Base-by-base conservation (phyloP, 2,797 vertebrate genomes). In the Scolopax rusticola region DNA sequence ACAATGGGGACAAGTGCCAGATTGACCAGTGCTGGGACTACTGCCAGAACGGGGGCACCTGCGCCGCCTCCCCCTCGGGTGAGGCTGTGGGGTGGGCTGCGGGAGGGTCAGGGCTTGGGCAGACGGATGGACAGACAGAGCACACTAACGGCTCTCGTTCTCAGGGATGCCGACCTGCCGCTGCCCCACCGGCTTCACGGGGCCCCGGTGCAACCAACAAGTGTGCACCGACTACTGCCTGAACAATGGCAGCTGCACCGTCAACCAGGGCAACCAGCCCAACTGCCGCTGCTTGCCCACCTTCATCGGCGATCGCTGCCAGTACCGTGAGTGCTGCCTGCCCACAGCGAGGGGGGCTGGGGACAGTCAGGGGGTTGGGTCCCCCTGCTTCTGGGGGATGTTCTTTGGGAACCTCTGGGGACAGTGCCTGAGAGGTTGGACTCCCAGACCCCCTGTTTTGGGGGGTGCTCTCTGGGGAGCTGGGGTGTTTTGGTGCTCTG, bases 21-120 rank as follows among this genome's bases (percentile, higher is more conserved):
- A 97, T 98, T 5, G 99, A 99, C 97, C 99, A 99, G 98, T 99
- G 99, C 97, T 98, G 98, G 76, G 98, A 98, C 89, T 99, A 99
- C 97, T 99, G 99, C 97, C 99, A 98, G 96, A 99, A 99, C 0
- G 99, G 99, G 95, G 99, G 99, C 95, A 99, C 98, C 28, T 99
- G 99, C 18, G 98, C 99, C 0, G 99, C 99, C n/a, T 99, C 99
- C 15, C 98, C 98, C 0, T 99, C 99, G 3, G 99, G 99, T 99
- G 97, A 11, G 94, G 38, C 64, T 30, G 51, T 9, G 25, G 20
- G 51, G 11, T 21, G 4, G 65, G 43, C 24, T 15, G 41, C 3
- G 0, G 54, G 32, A 21, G 13, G 3, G 4, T 12, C 4, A 0
- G 28, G 3, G 6, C 48, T 2, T 10, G 20, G 24, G 9, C 15